A percentile compares a stretch with the other conserved stretches of the same genome.
Evolutionary conservation across 2,888 invertebrate genomes (phyloP).

Genomic region (Nasonia oneida): DNA sequence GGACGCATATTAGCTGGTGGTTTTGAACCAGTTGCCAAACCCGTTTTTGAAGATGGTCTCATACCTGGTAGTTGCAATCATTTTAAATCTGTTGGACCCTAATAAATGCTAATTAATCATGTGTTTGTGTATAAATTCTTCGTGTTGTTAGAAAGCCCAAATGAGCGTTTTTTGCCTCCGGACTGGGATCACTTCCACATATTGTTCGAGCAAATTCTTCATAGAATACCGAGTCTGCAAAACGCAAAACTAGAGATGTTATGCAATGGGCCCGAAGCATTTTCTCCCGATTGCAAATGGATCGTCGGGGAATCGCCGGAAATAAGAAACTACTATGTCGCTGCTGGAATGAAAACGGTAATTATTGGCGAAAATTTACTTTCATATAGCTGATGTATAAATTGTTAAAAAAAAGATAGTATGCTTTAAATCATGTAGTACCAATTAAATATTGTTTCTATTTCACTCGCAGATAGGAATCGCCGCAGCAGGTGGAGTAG

Average conservation of each 20-base stretch:
- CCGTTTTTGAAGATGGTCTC: slow-evolving; percentile 90
- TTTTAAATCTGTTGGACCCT: not conserved
- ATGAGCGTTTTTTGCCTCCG: slow-evolving; percentile 82
- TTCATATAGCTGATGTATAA: not conserved
- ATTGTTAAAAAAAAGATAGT: not conserved
- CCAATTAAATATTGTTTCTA: not conserved
- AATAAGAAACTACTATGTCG: slow-evolving; percentile 85
- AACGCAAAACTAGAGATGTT: slow-evolving; percentile 89
- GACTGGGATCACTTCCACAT: slow-evolving; percentile 99
- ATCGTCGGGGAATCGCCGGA: slow-evolving; percentile 97
- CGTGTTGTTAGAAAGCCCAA: slow-evolving; percentile 56
- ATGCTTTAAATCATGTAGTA: not conserved
- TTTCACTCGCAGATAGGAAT: slow-evolving; percentile 86
- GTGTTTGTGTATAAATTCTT: not conserved
- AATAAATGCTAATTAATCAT: not conserved
- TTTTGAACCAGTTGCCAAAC: slow-evolving; percentile 94
- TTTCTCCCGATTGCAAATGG: slow-evolving; percentile 98
- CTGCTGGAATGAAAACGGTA: slow-evolving; percentile 95
- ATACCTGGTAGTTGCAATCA: slow-evolving; percentile 81
- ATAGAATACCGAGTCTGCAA: slow-evolving; percentile 89
- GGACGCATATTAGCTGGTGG: slow-evolving; percentile 94
- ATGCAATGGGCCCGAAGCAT: slow-evolving; percentile 95
- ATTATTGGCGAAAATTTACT: slow-evolving; percentile 8
- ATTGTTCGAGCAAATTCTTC: slow-evolving; percentile 90
- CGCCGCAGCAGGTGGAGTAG: slow-evolving; percentile 97